Conservation (phyloP, 64 coral and sea anemone genomes). For the Porites lutea region DNA sequence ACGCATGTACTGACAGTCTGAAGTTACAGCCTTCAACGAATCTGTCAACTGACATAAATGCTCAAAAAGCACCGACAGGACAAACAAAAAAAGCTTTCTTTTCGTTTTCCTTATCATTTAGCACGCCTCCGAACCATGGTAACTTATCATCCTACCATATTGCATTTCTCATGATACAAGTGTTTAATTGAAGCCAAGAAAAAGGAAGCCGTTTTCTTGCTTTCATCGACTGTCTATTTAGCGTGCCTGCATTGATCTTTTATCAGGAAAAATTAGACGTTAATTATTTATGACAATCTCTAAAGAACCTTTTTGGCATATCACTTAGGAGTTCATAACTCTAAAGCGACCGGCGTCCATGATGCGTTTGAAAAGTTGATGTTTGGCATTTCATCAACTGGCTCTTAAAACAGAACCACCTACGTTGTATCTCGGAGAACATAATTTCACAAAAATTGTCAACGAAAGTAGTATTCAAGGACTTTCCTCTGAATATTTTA, state of each 20-base stretch:
- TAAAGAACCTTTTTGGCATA: neutral
- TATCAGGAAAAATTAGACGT: neutral
- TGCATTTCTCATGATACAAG: no score
- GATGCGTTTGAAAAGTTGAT: no score
- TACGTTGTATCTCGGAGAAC: no score
- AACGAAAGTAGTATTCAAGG: no score
- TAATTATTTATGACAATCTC: no score
- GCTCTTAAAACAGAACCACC: no score
- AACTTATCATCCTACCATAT: no score
- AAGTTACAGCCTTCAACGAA: neutral
- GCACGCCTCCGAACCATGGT: no score
- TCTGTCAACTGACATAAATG: neutral
- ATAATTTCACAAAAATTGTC: no score
- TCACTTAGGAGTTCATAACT: neutral
- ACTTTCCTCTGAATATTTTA: no score
- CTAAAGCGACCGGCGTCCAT: no score
- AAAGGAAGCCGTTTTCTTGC: neutral
- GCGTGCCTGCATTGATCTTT: neutral
- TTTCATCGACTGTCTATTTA: neutral
- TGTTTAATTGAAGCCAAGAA: neutral
- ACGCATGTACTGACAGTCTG: neutral
- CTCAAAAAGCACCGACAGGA: neutral
- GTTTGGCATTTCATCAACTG: no score
- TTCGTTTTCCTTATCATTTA: neutral
- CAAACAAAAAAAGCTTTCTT: neutral